Evolutionary conservation across 1,140 invertebrate species (phyloP), one percentile per base, ranked within the genome.

Genomic region (Mercenaria mercenaria): DNA sequence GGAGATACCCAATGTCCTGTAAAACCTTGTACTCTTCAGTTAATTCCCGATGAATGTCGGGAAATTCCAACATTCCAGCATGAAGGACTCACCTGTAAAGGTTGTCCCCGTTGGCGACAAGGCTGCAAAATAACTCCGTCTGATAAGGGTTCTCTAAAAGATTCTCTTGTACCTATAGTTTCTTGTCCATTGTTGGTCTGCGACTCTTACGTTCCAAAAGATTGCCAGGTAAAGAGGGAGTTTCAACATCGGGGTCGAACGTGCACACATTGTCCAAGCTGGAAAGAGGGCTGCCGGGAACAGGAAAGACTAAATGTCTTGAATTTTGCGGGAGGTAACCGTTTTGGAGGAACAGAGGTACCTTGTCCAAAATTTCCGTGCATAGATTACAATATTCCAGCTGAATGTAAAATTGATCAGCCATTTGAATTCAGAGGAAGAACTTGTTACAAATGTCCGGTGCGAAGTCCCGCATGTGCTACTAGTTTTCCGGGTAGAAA

Each of bases 271-370:
- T 88, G 86, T 80, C 76, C 86, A 3, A 18, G 26, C 8, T 88
- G 86, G 86, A 39, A 61, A 67, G 61, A 80, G 23, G 86, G 86
- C 8, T 88, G 86, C 50, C 56, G 86, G 26, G 86, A 88, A 26
- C 47, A 56, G 23, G 86, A 88, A 41, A n/a, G 86, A 81, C n/a
- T 32, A 34, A 50, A 52, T 20, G 1, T 26, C 13, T 11, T 47
- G 1, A 43, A 43, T 47, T 23, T 26, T 4, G 2, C 1, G 4
- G 43, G 43, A 20, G 32, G 41, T 81, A 47, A 39, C 50, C 39
- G 61, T 72, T 39, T 23, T 8, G 18, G 41, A 3, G 26, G 26
- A 37, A 8, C 84, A 1, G 26, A 20, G 64, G 13, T 56, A 10
- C 64, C 20, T 18, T 88, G 86, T 72, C 86, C 86, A 52, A 34